Conservation (phyloP, 2,797 vertebrate species). For the Pangasius macronema region DNA sequence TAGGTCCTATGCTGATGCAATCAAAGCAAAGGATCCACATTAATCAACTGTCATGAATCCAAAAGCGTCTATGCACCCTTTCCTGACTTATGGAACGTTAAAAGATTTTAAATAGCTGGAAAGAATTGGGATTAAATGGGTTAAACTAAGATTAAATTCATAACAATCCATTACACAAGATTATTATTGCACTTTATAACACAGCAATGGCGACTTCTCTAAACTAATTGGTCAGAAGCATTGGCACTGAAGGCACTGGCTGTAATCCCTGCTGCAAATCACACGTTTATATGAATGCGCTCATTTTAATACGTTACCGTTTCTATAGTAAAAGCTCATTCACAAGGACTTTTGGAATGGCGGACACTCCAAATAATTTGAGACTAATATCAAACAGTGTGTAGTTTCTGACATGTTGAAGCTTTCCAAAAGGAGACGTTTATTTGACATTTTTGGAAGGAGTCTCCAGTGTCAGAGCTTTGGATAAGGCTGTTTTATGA, state of each 20-base stretch:
- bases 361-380: not conserved
- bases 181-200: not conserved
- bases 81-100: not conserved
- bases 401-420: not conserved
- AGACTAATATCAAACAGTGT: not conserved
- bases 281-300: not conserved
- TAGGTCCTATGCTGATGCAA: not conserved
- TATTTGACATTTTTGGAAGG: not conserved
- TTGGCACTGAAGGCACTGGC: too few relatives aligned
- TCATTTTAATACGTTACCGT: not conserved
- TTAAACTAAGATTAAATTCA: not conserved
- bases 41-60: not conserved
- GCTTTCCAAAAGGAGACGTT: too few relatives aligned
- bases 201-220: not conserved
- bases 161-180: not conserved
- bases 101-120: not conserved
- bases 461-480: not conserved
- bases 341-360: not conserved
- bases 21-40: not conserved
- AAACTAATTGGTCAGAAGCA: not conserved
- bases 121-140: not conserved
- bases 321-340: not conserved
- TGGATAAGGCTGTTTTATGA: too few relatives aligned
- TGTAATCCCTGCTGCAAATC: not conserved
- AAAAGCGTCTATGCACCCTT: not conserved